Evolutionary conservation across 2,888 invertebrate genomes (phyloP), one percentile per base, ranked within the genome.

Genomic region (Sarcophaga subvicina): DNA sequence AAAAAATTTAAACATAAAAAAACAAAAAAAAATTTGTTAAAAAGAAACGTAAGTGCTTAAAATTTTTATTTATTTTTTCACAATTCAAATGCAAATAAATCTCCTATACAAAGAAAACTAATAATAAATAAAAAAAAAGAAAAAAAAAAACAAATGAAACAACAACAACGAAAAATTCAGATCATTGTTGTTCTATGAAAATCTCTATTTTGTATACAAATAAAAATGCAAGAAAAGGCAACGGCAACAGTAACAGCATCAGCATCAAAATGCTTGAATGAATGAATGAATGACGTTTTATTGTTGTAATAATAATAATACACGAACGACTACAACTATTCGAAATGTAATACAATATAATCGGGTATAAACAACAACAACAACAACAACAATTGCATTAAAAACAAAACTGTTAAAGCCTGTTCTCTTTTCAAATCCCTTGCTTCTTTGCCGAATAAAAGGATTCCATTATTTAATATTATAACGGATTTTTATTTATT

Each of bases 41-140:
- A 84, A 76, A 54, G 54, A 54, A 87, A 84, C 79, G 87, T 87
- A 87, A 87, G 87, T 87, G 84, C 47, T 71, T 77, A 47, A 47
- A 45, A 2, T 66, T 49, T 73, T 62, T 8, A 22, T n/a, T 8
- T 20, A 62, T 60, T 25, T 22, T 67, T 37, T 6, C 17, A 4
- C 17, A 12, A 54, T 54, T 54, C 17, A 54, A 62, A 37, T 63
- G 63, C 47, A 14, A 20, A 77, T 72, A 72, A 22, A 77, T 63
- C 4, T 49, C 59, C 54, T 54, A 54, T 27, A 10, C 20, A 71
- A 60, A 54, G 54, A 62, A 59, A 60, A 75, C 45, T 6, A 73
- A 63, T 25, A 60, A 60, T 2, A 59, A 59, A 59, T 1, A 17
- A 59, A 54, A 2, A 4, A 10, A 54, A 54, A 14, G n/a, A 10